Conservation (phyloP, 2,797 vertebrate species). For the Mus minutoides region DNA sequence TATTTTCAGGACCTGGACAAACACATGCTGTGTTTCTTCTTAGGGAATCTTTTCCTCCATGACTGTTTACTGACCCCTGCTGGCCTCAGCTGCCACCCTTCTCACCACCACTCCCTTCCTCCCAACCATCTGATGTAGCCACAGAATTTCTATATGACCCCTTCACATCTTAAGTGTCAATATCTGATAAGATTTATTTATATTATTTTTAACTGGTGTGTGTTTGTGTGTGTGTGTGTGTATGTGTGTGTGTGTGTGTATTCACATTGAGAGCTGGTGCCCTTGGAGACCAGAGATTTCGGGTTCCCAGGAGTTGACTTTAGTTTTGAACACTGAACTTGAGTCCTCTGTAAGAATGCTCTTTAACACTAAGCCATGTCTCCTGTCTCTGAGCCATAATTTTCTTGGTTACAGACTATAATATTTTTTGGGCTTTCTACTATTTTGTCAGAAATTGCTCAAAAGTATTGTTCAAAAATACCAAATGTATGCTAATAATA, state of each 20-base stretch:
- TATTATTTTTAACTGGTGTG: background rate
- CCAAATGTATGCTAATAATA: conserved; percentile 49
- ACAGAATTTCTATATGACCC: background rate
- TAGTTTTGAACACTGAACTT: too few relatives aligned
- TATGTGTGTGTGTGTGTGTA: too few relatives aligned
- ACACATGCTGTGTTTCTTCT: background rate
- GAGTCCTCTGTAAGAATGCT: background rate
- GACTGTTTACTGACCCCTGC: background rate
- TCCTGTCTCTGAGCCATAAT: background rate
- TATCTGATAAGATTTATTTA: conserved; percentile 9
- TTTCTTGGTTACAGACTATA: conserved; percentile 12
- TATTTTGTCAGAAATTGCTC: conserved; percentile 53
- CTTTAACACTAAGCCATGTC: background rate
- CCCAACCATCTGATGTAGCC: background rate
- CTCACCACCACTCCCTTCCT: background rate
- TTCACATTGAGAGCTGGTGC: background rate
- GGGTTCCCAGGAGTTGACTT: background rate
- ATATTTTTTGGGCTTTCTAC: conserved; percentile 22
- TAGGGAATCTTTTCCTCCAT: background rate
- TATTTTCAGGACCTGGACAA: background rate
- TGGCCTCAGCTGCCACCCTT: background rate
- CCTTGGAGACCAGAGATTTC: background rate
- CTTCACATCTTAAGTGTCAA: background rate
- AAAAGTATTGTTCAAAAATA: conserved; percentile 44
- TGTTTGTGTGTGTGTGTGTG: background rate